phyloP scores from a whole-genome alignment of 35 echinoderm and acorn worm species.

The Chiridota heheva region DNA sequence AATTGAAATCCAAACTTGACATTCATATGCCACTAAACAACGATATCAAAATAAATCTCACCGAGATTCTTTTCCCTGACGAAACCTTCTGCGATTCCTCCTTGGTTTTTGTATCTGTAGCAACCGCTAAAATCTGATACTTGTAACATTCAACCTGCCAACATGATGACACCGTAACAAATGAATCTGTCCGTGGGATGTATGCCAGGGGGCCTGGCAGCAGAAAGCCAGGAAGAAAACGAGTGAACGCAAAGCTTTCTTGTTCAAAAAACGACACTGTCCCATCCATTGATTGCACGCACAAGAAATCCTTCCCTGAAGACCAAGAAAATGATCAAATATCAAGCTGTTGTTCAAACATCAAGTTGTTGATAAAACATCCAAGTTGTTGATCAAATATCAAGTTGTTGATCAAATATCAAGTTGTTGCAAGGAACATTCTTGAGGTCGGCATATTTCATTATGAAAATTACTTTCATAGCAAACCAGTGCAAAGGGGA shows the following conservation, averaged over 20 bases:
- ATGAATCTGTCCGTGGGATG: slow-evolving; percentile 86
- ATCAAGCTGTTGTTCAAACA: too few relatives aligned
- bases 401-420: too few relatives aligned
- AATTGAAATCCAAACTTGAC: not conserved
- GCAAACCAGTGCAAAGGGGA: too few relatives aligned
- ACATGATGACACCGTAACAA: slow-evolving; percentile 87
- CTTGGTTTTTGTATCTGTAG: slow-evolving; percentile 78
- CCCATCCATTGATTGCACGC: slow-evolving; percentile 95
- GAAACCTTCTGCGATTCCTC: slow-evolving; percentile 89
- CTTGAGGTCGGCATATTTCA: too few relatives aligned
- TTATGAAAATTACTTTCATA: too few relatives aligned
- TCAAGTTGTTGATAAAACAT: too few relatives aligned
- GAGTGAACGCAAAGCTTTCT: slow-evolving; percentile 95
- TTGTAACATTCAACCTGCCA: slow-evolving; percentile 97
- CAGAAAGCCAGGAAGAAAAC: slow-evolving; percentile 92
- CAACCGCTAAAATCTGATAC: slow-evolving; percentile 93
- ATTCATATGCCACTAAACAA: not conserved
- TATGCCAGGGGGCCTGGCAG: slow-evolving; percentile 84
- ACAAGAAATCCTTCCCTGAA: slow-evolving; percentile 94
- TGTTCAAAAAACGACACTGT: slow-evolving; percentile 98
- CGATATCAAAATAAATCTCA: slow-evolving; percentile 34
- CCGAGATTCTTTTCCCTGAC: slow-evolving; percentile 83
- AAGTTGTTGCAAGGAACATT: too few relatives aligned
- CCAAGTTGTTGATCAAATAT: too few relatives aligned
- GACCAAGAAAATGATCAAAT: not conserved